Percentiles rank a stretch among this genome's conserved stretches.
These are phyloP conservation scores for Choristoneura fumiferana DNA, from an alignment of 1,140 invertebrate genomes.

Conservation along the genomic window DNA sequence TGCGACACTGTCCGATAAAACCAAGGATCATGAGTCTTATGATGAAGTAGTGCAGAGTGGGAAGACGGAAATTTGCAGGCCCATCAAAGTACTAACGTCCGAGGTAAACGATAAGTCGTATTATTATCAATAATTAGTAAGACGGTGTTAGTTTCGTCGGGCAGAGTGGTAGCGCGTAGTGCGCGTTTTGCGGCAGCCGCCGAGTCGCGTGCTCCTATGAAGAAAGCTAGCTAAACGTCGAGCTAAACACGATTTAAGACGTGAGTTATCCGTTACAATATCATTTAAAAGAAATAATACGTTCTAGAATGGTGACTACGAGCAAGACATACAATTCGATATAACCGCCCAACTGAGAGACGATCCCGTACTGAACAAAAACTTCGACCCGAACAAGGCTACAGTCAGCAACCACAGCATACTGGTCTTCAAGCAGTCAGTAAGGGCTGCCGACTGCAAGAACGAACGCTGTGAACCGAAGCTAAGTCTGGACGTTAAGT, in stretches of 20 bases:
- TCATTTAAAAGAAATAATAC: conserved; percentile 1
- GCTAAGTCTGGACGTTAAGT: neutral
- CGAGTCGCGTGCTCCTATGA: too few species aligned
- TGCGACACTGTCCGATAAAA: conserved; percentile 28
- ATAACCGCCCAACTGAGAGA: conserved; percentile 28
- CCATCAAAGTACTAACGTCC: conserved; percentile 28
- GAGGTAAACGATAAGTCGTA: conserved; percentile 29
- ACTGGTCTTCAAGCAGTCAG: neutral
- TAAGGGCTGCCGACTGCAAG: conserved; percentile 34
- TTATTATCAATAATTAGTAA: too few species aligned
- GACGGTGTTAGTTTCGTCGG: too few species aligned
- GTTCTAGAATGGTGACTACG: conserved; percentile 35
- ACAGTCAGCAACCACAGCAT: conserved; percentile 33
- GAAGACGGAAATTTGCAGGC: conserved; percentile 7
- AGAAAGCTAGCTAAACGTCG: too few species aligned
- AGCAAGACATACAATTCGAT: conserved; percentile 29
- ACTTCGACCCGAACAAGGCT: conserved; percentile 8
- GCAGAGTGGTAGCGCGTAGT: too few species aligned
- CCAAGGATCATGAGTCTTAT: neutral
- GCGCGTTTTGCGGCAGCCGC: too few species aligned
- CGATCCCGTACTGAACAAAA: neutral
- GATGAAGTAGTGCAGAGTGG: neutral
- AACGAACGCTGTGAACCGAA: neutral
- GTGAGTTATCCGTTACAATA: neutral
- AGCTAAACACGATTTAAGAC: too few species aligned